Percentiles rank a stretch among this genome's conserved stretches.
Evolutionary conservation across 2,797 vertebrate species (phyloP).

Genomic region (Pristis pectinata): DNA sequence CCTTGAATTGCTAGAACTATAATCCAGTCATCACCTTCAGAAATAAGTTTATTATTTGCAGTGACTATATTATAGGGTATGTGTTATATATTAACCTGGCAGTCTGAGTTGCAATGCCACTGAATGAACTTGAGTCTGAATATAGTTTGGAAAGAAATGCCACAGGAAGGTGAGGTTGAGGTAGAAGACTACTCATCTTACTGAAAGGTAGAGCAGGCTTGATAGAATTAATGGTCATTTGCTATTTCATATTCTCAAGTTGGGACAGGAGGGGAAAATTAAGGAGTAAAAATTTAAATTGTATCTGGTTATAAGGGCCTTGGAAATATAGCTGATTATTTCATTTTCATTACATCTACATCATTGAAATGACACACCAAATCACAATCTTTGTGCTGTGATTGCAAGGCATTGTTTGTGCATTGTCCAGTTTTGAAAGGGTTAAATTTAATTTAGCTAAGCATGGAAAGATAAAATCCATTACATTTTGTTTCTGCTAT

Average conservation of each 20-base stretch:
- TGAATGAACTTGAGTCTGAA: too few relatives aligned
- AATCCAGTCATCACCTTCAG: not conserved
- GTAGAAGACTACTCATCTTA: too few relatives aligned
- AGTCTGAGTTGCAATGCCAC: too few relatives aligned
- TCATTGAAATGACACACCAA: not conserved
- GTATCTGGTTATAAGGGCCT: not conserved
- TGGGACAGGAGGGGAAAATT: not conserved
- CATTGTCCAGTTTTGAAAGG: not conserved
- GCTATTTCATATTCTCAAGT: too few relatives aligned
- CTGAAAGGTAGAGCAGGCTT: too few relatives aligned
- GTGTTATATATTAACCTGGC: too few relatives aligned
- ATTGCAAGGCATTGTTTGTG: not conserved
- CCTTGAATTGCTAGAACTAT: too few relatives aligned
- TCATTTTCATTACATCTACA: not conserved
- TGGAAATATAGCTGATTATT: not conserved
- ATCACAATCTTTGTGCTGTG: not conserved
- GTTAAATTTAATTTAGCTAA: not conserved
- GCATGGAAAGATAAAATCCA: not conserved
- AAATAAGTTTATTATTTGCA: not conserved
- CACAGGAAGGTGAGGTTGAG: too few relatives aligned
- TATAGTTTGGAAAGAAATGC: too few relatives aligned
- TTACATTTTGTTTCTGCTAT: not conserved
- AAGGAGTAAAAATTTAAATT: not conserved
- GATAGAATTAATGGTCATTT: too few relatives aligned
- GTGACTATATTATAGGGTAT: too few relatives aligned